A percentile compares a stretch with the other conserved stretches of the same genome.
phyloP scores from a whole-genome alignment of 2,113 vertebrate genomes.

The Albula glossodonta region DNA sequence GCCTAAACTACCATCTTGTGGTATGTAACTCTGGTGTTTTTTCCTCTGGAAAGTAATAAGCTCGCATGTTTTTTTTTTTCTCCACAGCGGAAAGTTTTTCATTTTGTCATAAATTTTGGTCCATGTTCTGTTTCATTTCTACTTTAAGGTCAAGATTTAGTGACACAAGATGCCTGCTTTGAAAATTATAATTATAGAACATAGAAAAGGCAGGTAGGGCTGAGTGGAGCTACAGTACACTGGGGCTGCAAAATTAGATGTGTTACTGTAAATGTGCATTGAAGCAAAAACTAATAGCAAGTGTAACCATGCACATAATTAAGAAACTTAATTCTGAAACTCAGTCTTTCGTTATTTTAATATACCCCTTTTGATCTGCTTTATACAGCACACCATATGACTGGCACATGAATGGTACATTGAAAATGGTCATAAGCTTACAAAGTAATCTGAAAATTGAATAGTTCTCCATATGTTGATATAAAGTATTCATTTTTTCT shows the following conservation, averaged over 20 bases:
- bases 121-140: neutral
- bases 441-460: neutral
- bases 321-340: neutral
- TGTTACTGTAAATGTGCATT: neutral
- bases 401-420: neutral
- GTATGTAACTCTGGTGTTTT: too few species aligned
- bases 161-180: neutral
- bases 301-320: conserved; percentile 2
- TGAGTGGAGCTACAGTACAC: neutral
- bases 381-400: neutral
- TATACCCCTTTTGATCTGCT: neutral
- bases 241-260: neutral
- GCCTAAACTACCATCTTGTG: too few species aligned
- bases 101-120: neutral
- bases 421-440: too few species aligned
- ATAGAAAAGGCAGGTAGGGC: neutral
- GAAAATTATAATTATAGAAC: conserved; percentile 2
- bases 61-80: neutral
- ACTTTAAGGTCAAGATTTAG: neutral
- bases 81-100: neutral
- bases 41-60: neutral
- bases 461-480: neutral
- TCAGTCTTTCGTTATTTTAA: neutral
- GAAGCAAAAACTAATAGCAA: neutral
- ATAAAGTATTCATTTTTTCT: neutral